Percentiles rank a stretch among this genome's conserved stretches.
These are phyloP conservation scores for Drosophila demipolita DNA, from an alignment of 2,888 invertebrate species.

Conservation along the genomic window DNA sequence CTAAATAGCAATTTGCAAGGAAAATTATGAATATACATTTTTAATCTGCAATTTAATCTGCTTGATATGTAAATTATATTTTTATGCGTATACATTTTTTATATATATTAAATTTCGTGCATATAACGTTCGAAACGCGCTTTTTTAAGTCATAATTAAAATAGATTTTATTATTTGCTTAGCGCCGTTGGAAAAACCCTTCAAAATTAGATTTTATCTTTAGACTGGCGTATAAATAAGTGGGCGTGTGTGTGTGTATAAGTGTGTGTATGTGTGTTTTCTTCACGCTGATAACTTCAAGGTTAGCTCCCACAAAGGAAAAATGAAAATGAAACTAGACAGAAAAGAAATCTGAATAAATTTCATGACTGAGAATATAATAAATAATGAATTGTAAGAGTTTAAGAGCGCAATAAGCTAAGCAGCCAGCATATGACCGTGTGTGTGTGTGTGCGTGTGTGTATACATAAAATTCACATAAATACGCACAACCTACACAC, in stretches of 20 bases:
- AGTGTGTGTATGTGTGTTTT: conserved; percentile 5
- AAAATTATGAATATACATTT: neutral
- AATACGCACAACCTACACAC: neutral
- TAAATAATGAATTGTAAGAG: conserved; percentile 77
- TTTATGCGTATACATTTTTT: neutral
- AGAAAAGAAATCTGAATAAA: conserved; percentile 60
- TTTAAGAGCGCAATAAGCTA: conserved; percentile 68
- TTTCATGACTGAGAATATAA: conserved; percentile 74
- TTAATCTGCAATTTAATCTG: neutral
- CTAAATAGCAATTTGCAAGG: neutral
- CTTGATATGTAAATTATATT: neutral
- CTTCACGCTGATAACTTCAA: conserved; percentile 55
- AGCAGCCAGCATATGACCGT: conserved; percentile 54
- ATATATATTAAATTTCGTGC: neutral
- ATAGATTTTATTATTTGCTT: conserved; percentile 57
- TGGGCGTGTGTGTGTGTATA: conserved; percentile 5
- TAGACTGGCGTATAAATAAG: conserved; percentile 7
- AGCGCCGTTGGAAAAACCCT: conserved; percentile 59
- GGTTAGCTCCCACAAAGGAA: conserved; percentile 58
- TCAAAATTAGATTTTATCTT: conserved; percentile 45
- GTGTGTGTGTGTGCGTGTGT: neutral
- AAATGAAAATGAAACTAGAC: conserved; percentile 33
- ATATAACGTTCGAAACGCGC: neutral
- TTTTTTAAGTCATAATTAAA: conserved; percentile 45
- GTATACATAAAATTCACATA: neutral